phyloP scores from a whole-genome alignment of 2,888 invertebrate species.

The Desoria tigrina region DNA sequence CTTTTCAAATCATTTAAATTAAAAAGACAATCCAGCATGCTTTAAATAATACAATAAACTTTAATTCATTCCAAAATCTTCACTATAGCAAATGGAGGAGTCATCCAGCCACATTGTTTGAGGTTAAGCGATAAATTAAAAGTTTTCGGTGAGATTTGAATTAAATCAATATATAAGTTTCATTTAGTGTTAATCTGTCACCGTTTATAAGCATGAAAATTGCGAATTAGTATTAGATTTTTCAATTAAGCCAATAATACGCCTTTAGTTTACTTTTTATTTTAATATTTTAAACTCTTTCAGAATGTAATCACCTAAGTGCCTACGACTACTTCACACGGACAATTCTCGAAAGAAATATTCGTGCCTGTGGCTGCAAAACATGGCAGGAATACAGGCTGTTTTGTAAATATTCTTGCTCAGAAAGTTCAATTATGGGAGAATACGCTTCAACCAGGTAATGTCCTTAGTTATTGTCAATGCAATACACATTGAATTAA shows the following conservation, averaged over 20 bases:
- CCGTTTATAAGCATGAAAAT: too few relatives aligned
- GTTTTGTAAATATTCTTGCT: conserved; percentile 24
- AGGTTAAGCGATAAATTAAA: not conserved
- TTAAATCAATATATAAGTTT: too few relatives aligned
- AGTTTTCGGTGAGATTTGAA: not conserved
- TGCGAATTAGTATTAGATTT: too few relatives aligned
- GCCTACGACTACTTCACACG: conserved; percentile 32
- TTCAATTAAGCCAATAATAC: too few relatives aligned
- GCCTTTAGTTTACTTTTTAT: not conserved
- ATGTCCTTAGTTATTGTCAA: not conserved
- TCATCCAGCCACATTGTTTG: not conserved
- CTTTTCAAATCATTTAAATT: too few relatives aligned
- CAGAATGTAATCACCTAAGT: conserved; percentile 23
- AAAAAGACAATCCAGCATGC: too few relatives aligned
- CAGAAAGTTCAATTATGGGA: conserved; percentile 25
- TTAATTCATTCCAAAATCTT: not conserved
- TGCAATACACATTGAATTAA: not conserved
- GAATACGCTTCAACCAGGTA: conserved; percentile 34
- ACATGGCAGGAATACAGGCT: conserved; percentile 31
- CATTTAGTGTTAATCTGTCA: too few relatives aligned
- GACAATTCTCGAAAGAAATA: conserved; percentile 23
- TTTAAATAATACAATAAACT: not conserved
- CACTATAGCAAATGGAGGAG: not conserved
- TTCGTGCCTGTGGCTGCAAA: conserved; percentile 31
- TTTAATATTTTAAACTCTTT: not conserved